phyloP scores from a whole-genome alignment of 1,140 invertebrate species.

The Sitophilus oryzae region DNA sequence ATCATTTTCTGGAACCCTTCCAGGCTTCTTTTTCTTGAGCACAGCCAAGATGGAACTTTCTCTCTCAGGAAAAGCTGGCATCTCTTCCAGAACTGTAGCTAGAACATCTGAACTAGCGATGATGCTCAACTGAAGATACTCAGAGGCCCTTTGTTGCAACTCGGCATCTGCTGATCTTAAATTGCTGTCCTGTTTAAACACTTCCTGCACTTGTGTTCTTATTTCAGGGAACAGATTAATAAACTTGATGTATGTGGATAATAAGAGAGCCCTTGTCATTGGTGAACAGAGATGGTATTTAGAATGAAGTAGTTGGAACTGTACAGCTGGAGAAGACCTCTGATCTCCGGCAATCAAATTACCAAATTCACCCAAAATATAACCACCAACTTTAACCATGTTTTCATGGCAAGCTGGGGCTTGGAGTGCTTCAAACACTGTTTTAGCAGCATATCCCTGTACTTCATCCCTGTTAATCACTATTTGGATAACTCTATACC shows the following conservation, averaged over 20 bases:
- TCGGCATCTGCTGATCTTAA: conserved; percentile 96
- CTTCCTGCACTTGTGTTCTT: conserved; percentile 91
- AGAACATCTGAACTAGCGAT: conserved; percentile 95
- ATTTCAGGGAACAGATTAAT: conserved; percentile 99
- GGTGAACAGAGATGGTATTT: conserved; percentile 98
- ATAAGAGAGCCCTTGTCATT: conserved; percentile 87
- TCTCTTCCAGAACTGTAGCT: conserved; percentile 98
- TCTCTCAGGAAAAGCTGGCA: conserved; percentile 98
- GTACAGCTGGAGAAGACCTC: conserved; percentile 89
- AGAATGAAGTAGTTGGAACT: conserved; percentile 95
- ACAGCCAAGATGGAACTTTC: conserved; percentile 97
- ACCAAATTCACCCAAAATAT: conserved; percentile 99
- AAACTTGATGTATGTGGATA: conserved; percentile 99
- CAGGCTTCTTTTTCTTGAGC: conserved; percentile 97
- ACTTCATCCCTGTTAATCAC: conserved; percentile 99
- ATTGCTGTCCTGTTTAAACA: conserved; percentile 94
- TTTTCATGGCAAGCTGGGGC: conserved; percentile 99
- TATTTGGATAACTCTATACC: conserved; percentile 99
- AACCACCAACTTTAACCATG: conserved; percentile 99
- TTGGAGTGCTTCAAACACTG: conserved; percentile 97
- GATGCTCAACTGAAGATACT: conserved; percentile 95
- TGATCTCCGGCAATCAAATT: conserved; percentile 99
- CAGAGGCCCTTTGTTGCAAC: conserved; percentile 95
- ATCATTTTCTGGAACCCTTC: conserved; percentile 79
- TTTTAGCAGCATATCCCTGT: conserved; percentile 98